Conservation (phyloP, 2,888 invertebrate genomes). For the Hemaris fuciformis region DNA sequence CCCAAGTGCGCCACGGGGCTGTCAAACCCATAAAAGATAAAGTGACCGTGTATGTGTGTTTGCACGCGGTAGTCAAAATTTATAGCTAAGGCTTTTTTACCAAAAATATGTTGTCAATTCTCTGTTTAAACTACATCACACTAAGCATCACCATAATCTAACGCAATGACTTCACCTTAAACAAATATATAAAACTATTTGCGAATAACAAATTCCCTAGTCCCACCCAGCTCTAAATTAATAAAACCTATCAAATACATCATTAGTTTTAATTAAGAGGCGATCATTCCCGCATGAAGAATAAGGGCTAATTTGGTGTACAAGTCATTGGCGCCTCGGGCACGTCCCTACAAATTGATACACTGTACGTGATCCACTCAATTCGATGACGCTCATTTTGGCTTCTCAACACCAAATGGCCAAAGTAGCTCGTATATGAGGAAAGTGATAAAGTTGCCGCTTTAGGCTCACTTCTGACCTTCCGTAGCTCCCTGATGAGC, state of each 20-base stretch:
- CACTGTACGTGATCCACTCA: conserved; percentile 61
- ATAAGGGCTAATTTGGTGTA: conserved; percentile 45
- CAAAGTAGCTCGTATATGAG: conserved; percentile 22
- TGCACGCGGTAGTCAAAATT: no score
- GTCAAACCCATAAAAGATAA: no score
- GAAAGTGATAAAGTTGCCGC: conserved; percentile 28
- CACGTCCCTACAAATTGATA: conserved; percentile 67
- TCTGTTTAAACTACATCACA: no score
- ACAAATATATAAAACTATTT: no score
- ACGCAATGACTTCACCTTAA: no score
- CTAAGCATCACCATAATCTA: no score
- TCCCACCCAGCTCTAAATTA: conserved; percentile 21
- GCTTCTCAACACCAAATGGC: conserved; percentile 38
- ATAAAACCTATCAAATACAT: conserved; percentile 34
- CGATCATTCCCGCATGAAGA: conserved; percentile 50
- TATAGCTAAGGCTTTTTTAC: no score
- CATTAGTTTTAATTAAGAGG: conserved; percentile 53
- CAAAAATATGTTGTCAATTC: no score
- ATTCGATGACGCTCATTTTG: conserved; percentile 58
- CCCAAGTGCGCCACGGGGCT: no score
- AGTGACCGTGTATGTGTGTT: no score
- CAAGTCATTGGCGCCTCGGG: conserved; percentile 48
- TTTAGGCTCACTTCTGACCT: background rate
- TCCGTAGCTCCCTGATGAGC: background rate
- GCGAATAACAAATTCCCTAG: background rate